Evolutionary conservation across 2,113 vertebrate genomes (phyloP).

Genomic region (Promerops cafer): DNA sequence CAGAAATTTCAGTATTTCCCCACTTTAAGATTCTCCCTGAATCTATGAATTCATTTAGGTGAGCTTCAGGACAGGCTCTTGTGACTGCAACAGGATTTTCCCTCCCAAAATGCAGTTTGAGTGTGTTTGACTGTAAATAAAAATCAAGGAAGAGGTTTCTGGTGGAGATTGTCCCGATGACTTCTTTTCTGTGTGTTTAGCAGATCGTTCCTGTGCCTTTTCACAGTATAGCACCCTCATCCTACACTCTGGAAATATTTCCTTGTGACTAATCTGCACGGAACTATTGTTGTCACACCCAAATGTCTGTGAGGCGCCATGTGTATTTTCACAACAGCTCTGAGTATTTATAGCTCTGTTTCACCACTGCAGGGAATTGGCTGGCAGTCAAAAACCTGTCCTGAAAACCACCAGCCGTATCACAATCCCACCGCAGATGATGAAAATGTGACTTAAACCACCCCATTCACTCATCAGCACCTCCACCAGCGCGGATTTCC

Average conservation of each 20-base stretch:
- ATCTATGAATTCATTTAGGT: neutral
- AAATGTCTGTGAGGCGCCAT: neutral
- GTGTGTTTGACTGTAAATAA: neutral
- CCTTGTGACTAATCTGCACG: neutral
- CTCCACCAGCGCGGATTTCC: neutral
- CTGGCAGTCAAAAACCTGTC: neutral
- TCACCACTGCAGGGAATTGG: neutral
- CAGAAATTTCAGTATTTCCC: neutral
- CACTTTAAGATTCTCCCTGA: neutral
- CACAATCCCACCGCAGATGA: neutral
- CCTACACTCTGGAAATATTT: neutral
- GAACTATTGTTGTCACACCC: neutral
- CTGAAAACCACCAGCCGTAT: neutral
- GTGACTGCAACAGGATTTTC: neutral
- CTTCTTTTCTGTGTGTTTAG: neutral
- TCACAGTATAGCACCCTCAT: neutral
- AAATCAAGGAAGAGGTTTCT: neutral
- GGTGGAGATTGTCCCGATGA: neutral
- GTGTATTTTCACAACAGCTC: neutral
- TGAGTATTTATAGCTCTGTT: neutral
- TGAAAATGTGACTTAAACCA: neutral
- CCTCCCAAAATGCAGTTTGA: neutral
- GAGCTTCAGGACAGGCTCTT: neutral
- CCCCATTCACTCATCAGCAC: neutral
- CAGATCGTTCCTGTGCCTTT: neutral